A percentile compares a stretch with the other conserved stretches of the same genome.
These are phyloP conservation scores for Somateria mollissima DNA, from an alignment of 2,797 vertebrate species.

Conservation along the genomic window DNA sequence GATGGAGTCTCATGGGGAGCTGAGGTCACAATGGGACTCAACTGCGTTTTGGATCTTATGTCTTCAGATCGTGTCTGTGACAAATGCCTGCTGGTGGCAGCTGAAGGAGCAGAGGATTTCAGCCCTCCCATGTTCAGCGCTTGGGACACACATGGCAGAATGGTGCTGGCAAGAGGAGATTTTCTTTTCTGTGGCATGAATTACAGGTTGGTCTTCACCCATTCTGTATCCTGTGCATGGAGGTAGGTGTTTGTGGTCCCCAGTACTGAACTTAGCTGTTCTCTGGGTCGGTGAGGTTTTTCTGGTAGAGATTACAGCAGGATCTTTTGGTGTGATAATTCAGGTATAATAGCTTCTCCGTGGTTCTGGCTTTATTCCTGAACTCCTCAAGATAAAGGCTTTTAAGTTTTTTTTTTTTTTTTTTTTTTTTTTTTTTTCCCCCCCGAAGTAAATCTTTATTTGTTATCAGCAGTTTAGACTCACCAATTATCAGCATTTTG, in stretches of 20 bases:
- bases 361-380: constrained; percentile 32
- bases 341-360: background rate
- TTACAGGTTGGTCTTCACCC: background rate
- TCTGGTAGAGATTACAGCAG: background rate
- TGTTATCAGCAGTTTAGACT: constrained; percentile 33
- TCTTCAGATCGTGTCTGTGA: background rate
- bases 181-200: background rate
- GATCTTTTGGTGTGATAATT: background rate
- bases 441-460: background rate
- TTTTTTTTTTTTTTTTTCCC: background rate
- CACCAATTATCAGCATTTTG: background rate
- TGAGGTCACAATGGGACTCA: background rate
- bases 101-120: background rate
- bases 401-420: background rate
- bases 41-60: background rate
- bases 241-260: background rate
- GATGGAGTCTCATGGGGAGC: background rate
- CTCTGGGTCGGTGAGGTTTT: background rate
- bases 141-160: rapidly evolving
- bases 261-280: background rate
- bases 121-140: rapidly evolving
- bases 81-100: background rate
- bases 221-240: rapidly evolving
- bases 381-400: background rate
- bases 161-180: background rate